Percentiles rank a stretch among this genome's conserved stretches.
phyloP scores from a whole-genome alignment of 64 coral and sea anemone species.

The Actinia equina region DNA sequence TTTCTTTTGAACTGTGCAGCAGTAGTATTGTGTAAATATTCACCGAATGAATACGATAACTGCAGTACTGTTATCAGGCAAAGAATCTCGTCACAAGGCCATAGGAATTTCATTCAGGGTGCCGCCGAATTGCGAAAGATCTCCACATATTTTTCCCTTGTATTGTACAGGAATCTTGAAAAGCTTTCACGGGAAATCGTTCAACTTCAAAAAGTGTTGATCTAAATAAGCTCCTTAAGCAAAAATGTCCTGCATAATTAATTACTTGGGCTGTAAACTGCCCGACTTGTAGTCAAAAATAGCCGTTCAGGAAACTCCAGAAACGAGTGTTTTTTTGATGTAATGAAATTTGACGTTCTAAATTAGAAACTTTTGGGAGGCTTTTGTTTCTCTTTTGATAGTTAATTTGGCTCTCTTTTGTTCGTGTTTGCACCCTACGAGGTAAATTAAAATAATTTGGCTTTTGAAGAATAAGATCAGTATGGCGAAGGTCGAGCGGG shows the following conservation, averaged over 20 bases:
- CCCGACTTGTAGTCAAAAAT: neutral
- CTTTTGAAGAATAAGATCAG: neutral
- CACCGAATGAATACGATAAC: neutral
- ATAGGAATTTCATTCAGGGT: neutral
- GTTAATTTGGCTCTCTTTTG: slow-evolving; percentile 13
- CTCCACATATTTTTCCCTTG: neutral
- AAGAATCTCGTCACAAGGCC: neutral
- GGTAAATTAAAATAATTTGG: neutral
- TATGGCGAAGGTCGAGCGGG: neutral
- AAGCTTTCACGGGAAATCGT: neutral
- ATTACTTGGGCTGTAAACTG: neutral
- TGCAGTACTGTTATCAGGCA: no score
- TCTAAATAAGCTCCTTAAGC: neutral
- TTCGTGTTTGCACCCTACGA: neutral
- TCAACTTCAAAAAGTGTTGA: neutral
- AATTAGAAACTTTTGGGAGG: neutral
- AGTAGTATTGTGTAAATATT: neutral
- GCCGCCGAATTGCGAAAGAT: slow-evolving; percentile 12
- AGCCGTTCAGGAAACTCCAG: neutral
- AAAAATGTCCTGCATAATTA: neutral
- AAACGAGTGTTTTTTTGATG: neutral
- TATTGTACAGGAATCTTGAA: neutral
- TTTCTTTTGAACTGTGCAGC: neutral
- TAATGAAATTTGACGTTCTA: slow-evolving; percentile 15
- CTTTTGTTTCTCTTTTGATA: neutral